Percentiles rank a stretch among this genome's conserved stretches.
phyloP scores from a whole-genome alignment of 2,888 invertebrate genomes.

The Lepidonotus clava region DNA sequence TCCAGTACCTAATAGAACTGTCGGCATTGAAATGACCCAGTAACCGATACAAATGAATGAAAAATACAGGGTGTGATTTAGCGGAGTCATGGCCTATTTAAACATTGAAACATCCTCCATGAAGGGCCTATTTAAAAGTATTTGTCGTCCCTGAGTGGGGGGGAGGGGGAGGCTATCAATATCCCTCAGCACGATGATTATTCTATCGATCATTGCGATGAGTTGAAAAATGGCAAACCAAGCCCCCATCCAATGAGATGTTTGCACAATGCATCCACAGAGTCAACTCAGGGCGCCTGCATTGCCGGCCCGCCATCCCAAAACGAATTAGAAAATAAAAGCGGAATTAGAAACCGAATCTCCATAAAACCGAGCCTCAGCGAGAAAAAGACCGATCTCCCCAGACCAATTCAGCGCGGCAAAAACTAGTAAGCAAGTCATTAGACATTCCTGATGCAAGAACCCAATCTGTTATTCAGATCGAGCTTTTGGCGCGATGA shows the following conservation, averaged over 20 bases:
- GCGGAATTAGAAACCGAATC: conserved; percentile 17
- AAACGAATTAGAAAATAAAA: conserved; percentile 13
- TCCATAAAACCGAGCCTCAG: no score
- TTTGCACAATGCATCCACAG: background rate
- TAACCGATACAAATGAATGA: no score
- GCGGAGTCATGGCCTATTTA: background rate
- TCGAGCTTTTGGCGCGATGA: background rate
- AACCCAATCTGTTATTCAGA: conserved; percentile 12
- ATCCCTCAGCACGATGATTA: background rate
- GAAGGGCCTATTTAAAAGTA: background rate
- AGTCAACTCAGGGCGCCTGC: background rate
- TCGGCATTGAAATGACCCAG: no score
- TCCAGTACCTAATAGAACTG: no score
- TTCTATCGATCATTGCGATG: background rate
- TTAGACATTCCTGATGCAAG: background rate
- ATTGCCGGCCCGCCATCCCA: background rate
- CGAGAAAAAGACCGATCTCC: background rate
- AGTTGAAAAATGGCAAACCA: background rate
- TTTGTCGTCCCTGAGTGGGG: no score
- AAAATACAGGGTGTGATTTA: background rate
- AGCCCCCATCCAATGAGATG: background rate
- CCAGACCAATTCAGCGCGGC: background rate
- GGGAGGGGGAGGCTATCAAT: no score
- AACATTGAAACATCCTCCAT: background rate
- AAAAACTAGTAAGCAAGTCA: background rate